A percentile compares a stretch with the other conserved stretches of the same genome.
phyloP scores from a whole-genome alignment of 2,797 vertebrate species.

The Bucorvus abyssinicus region DNA sequence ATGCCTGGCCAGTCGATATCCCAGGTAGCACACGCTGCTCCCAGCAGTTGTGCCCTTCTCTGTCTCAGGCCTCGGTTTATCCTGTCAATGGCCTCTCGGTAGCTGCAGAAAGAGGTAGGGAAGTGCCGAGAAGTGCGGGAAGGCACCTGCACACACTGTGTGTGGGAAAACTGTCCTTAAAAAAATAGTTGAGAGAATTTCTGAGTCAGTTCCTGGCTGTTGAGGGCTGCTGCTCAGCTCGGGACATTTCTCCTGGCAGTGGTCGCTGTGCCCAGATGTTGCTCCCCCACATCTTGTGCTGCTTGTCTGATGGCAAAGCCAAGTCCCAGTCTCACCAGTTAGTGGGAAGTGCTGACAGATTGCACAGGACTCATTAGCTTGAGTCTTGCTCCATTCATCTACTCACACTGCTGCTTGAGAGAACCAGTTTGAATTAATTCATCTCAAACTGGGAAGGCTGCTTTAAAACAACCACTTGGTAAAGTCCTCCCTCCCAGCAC shows the following conservation, averaged over 20 bases:
- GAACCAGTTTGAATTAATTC: not conserved
- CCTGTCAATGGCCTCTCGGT: too few relatives aligned
- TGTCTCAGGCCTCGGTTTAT: not conserved
- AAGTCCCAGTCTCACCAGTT: not conserved
- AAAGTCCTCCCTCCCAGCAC: not conserved
- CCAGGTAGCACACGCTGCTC: not conserved
- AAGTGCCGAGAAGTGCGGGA: not conserved
- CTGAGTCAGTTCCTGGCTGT: not conserved
- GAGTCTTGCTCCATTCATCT: not conserved
- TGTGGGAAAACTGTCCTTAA: not conserved
- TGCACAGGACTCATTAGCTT: not conserved
- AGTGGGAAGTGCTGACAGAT: fast-evolving
- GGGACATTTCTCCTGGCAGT: not conserved
- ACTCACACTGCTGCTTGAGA: not conserved
- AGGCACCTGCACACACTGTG: not conserved
- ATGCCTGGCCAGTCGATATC: not conserved
- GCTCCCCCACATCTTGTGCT: not conserved
- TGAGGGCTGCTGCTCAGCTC: not conserved
- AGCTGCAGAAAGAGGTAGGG: not conserved
- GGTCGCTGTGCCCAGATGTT: not conserved
- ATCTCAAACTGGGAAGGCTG: not conserved
- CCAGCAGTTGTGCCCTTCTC: not conserved
- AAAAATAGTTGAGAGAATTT: not conserved
- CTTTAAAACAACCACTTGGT: not conserved
- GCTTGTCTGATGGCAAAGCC: not conserved